These are phyloP conservation scores for Busseola fusca DNA, from an alignment of 2,888 invertebrate genomes.

Conservation along the genomic window DNA sequence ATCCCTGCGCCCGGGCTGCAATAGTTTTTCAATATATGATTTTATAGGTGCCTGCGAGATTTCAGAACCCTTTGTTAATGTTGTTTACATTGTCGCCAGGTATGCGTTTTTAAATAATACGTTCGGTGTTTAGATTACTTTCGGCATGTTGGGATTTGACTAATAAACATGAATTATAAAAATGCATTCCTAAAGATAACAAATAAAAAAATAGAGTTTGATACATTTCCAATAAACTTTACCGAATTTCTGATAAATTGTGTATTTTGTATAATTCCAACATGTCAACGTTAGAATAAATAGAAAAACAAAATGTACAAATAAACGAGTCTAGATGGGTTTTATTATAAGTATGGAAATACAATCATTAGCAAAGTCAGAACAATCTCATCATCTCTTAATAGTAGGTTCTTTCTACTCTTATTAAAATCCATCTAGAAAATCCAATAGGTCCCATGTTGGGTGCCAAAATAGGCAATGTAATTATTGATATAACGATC, in stretches of 20 bases:
- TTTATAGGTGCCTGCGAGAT: conserved; percentile 89
- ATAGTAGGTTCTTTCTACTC: conserved; percentile 7
- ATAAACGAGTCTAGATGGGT: conserved; percentile 28
- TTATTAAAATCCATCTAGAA: conserved; percentile 28
- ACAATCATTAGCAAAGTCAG: neutral
- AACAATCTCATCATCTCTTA: neutral
- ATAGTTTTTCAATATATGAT: conserved; percentile 86
- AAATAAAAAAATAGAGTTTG: neutral
- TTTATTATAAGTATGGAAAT: conserved; percentile 37
- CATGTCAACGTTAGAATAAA: conserved; percentile 61
- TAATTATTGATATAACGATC: conserved; percentile 46
- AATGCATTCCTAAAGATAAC: too few relatives aligned
- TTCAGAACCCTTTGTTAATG: conserved; percentile 87
- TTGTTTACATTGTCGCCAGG: conserved; percentile 90
- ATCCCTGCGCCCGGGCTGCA: conserved; percentile 85
- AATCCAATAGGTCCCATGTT: conserved; percentile 32
- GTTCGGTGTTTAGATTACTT: conserved; percentile 73
- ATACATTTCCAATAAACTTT: neutral
- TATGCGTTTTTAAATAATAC: conserved; percentile 86
- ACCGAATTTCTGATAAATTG: neutral
- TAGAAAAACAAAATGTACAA: conserved; percentile 39
- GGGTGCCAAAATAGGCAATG: conserved; percentile 56
- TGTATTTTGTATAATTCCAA: conserved; percentile 54
- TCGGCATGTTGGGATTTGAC: conserved; percentile 66
- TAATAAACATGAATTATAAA: neutral